Evolutionary conservation across 1,140 invertebrate genomes (phyloP), one percentile per base, ranked within the genome.

Genomic region (Dendrolimus kikuchii): DNA sequence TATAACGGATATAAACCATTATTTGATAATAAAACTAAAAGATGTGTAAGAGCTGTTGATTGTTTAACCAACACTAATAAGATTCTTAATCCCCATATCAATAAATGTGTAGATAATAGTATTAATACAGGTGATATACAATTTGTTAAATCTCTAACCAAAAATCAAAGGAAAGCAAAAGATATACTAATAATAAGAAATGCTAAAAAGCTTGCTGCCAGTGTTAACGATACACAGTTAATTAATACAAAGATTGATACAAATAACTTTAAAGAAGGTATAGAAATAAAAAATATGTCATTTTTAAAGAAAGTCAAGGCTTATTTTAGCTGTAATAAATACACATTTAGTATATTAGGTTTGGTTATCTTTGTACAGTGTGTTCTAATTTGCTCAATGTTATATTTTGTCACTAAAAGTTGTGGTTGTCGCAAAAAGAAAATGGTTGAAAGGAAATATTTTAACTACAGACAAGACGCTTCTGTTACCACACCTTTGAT

Each of bases 1-100:
- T 90, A 90, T 57, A 83, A 87, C 51, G 88, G 84, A 5, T 70
- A 61, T 23, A 80, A 78, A 46, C 78, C 84, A 41, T 87, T 81
- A 66, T 89, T 71, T 61, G 80, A 81, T 63, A 53, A 57, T 36
- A 68, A 66, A 40, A 43, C 55, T 8, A 86, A 81, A 60, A 71
- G 71, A 53, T 91, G 89, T 52, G 50, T 82, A n/a, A 38, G 65
- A 41, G 62, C 84, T 42, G 85, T 88, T 1, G 10, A 59, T 8
- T 90, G 89, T 61, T 38, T 81, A n/a, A 55, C 71, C 0, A 64
- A 81, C 49, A 45, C 62, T 40, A 53, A 73, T n/a, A 54, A 77
- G 23, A 70, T 89, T 51, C 80, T 77, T 38, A 64, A 81, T 60
- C 68, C 71, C 5, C 41, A 57, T 5, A 62, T 64, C 5, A 85